Base-by-base conservation (phyloP, 30 jellyfish, hydroid and myxozoan genomes). In the Cassiopea xamachana region DNA sequence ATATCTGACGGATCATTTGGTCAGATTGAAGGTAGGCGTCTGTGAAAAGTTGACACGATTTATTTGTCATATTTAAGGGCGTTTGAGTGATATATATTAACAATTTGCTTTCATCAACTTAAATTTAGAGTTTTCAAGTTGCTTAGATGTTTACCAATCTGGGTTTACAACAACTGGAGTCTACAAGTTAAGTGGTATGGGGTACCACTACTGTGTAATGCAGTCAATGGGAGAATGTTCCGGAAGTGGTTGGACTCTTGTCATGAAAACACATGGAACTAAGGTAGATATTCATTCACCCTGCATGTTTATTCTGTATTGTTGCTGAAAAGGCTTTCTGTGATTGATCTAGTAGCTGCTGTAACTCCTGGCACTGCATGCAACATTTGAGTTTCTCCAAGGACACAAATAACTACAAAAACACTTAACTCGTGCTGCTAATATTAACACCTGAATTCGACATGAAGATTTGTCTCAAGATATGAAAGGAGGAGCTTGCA, bases 151-250 rank as follows among this genome's bases (percentile, higher is more conserved):
- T 2, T 86, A 73, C 69, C 82, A 73, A 8, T 74, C 86, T 47
- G 93, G 93, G 2, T 86, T 73, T 48, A 55, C 79, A 17, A 51
- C 87, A 45, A 62, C 64, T 60, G 93, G 93, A 1, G 47, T 86
- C 5, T 86, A 86, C 61, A 27, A 44, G 59, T 50, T 86, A 49
- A 46, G 48, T 27, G 87, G 81, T 13, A 86, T 86, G 93, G 93
- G 93, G 16, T 86, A 86, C 62, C 93, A 86, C 60, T 62, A 60
- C 46, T 86, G 93, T 46, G 85, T 70, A 1, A 79, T 86, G 75
- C 9, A 81, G 10, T 4, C 88, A 60, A 67, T 77, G 27, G 80
- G 76, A 17, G 87, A 62, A 46, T 86, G 93, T 80, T 9, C 73
- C 18, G 87, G 93, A 4, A 60, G 73, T 12, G 93, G 93, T 48